phyloP scores from a whole-genome alignment of 1,140 invertebrate genomes.

The Chymomyza costata region DNA sequence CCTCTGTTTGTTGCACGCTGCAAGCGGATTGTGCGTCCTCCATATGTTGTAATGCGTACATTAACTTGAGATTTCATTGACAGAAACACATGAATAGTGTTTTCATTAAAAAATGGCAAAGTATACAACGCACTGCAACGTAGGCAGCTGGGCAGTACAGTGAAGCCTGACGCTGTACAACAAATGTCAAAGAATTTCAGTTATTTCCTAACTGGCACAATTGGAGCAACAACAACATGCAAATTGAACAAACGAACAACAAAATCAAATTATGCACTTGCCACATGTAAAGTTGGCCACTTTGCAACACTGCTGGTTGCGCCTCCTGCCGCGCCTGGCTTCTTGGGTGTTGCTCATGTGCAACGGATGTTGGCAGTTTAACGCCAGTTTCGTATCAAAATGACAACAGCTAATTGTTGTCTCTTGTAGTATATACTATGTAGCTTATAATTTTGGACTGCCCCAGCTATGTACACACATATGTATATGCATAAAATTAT shows the following conservation, averaged over 20 bases:
- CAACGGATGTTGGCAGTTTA: slow-evolving; percentile 51
- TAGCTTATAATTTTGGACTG: slow-evolving; percentile 41
- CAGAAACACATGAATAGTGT: slow-evolving; percentile 43
- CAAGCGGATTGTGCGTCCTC: slow-evolving; percentile 44
- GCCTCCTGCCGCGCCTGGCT: neutral
- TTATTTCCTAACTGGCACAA: neutral
- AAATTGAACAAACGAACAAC: slow-evolving; percentile 5
- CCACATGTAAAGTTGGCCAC: too few species aligned
- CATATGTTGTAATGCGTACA: slow-evolving; percentile 49
- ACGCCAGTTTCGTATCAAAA: slow-evolving; percentile 34
- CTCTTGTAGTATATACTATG: slow-evolving; percentile 34
- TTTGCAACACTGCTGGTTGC: slow-evolving; percentile 31
- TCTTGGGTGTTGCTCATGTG: neutral
- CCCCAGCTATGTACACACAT: too few species aligned
- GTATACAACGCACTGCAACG: too few species aligned
- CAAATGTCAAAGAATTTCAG: too few species aligned
- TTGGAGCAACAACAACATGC: neutral
- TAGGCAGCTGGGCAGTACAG: slow-evolving; percentile 5
- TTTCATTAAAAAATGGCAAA: slow-evolving; percentile 2
- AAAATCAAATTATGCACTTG: slow-evolving; percentile 47
- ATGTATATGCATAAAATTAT: too few species aligned
- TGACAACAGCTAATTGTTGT: slow-evolving; percentile 44
- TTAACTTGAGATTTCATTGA: slow-evolving; percentile 55
- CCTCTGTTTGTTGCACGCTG: neutral
- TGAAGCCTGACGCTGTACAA: too few species aligned